These are phyloP conservation scores for Laothoe populi DNA, from an alignment of 2,888 invertebrate genomes.

Conservation along the genomic window DNA sequence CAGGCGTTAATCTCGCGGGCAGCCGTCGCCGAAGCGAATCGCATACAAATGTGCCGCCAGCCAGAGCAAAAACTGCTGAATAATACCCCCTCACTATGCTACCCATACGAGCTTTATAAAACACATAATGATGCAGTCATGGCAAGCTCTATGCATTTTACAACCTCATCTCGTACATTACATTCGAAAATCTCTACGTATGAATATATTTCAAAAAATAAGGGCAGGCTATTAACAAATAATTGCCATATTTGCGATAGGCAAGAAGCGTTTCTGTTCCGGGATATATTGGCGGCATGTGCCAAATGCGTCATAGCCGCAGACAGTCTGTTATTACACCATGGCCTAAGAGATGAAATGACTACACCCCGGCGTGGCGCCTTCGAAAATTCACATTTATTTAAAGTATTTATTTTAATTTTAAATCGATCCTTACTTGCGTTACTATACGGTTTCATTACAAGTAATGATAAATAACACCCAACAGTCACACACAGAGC, in stretches of 20 bases:
- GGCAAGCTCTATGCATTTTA: slow-evolving; percentile 64
- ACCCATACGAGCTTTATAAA: slow-evolving; percentile 63
- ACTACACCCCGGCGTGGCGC: not conserved
- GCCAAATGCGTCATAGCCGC: slow-evolving; percentile 72
- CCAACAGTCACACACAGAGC: no score
- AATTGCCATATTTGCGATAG: slow-evolving; percentile 37
- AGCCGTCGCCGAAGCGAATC: slow-evolving; percentile 73
- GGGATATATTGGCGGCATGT: slow-evolving; percentile 63
- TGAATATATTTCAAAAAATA: slow-evolving; percentile 34
- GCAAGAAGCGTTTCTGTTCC: slow-evolving; percentile 45
- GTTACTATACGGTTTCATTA: not conserved
- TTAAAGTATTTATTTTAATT: not conserved
- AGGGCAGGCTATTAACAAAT: slow-evolving; percentile 3
- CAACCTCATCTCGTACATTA: slow-evolving; percentile 55
- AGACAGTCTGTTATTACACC: slow-evolving; percentile 58
- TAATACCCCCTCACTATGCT: slow-evolving; percentile 70
- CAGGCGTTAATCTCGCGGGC: slow-evolving; percentile 74
- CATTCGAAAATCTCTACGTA: slow-evolving; percentile 40
- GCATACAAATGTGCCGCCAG: slow-evolving; percentile 77
- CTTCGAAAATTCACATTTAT: not conserved
- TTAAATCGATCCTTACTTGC: not conserved
- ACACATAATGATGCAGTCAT: slow-evolving; percentile 71
- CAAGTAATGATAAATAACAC: not conserved
- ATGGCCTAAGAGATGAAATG: slow-evolving; percentile 37
- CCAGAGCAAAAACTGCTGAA: slow-evolving; percentile 75